Evolutionary conservation across 2,888 invertebrate genomes (phyloP).

Genomic region (Standfussiana lucernea): DNA sequence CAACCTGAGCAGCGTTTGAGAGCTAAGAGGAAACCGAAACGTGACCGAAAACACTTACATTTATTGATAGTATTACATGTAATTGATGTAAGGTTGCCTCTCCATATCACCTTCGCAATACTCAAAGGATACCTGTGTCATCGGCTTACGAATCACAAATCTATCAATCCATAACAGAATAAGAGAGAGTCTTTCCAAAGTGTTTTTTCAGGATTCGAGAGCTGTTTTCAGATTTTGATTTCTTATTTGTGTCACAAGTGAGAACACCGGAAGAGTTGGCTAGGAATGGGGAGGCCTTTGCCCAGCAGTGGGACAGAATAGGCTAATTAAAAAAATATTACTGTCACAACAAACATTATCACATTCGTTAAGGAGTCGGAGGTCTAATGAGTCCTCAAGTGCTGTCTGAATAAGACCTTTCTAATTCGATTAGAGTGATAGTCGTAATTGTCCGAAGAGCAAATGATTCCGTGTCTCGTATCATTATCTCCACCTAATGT

Average conservation of each 20-base stretch:
- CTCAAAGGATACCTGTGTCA: not conserved
- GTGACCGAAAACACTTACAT: slow-evolving; percentile 36
- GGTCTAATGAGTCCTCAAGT: not conserved
- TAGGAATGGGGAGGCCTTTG: too few relatives aligned
- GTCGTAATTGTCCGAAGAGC: not conserved
- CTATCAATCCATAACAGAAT: not conserved
- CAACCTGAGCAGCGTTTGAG: slow-evolving; percentile 14
- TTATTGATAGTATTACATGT: slow-evolving; percentile 7
- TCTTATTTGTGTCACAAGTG: not conserved
- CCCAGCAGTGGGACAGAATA: too few relatives aligned
- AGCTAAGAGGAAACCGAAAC: slow-evolving; percentile 44
- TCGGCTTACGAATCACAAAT: not conserved
- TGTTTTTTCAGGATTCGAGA: not conserved
- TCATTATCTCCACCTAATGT: slow-evolving; percentile 1
- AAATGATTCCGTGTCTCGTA: not conserved
- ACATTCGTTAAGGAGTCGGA: not conserved
- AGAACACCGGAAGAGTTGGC: too few relatives aligned
- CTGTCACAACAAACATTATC: not conserved
- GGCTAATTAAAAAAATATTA: too few relatives aligned
- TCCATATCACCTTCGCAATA: not conserved
- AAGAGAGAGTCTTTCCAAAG: not conserved
- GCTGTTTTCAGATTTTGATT: not conserved
- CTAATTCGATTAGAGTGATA: not conserved
- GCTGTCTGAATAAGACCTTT: not conserved
- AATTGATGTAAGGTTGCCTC: not conserved